Base-by-base conservation (phyloP, 1,140 invertebrate species). In the Paracyclopina nana region DNA sequence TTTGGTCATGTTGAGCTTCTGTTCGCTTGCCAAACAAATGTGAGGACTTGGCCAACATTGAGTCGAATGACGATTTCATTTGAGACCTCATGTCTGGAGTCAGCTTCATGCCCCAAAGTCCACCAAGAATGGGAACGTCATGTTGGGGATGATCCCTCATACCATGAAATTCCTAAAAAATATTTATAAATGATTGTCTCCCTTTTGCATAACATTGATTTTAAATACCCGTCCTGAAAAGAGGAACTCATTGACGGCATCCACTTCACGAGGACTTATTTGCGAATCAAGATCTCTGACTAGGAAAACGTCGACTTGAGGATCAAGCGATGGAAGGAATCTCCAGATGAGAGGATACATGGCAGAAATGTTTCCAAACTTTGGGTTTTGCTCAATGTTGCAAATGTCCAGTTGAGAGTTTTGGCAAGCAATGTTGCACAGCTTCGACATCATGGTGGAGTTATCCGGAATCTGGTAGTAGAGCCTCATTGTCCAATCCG, bases 241-340 rank as follows among this genome's bases (percentile, higher is more conserved):
- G 54, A 56, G 9, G 8, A 38, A 57, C 26, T 57, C 49, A 0
- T 34, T 24, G 5, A 57, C 57, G 25, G 57, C 57, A 16, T 20
- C 50, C 0, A 45, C 49, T 43, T 57, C 57, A 14, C 57, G 26
- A 20, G 25, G 14, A 2, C 29, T 40, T 12, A 57, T 48, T 8
- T 40, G 6, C n/a, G 45, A 51, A 48, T 57, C 57, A 14, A 54
- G 25, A 31, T 57, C 57, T 16, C 45, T 11, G 6, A 12, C 12
- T 2, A 25, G 22, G 2, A 28, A 12, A 2, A 48, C 9, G 24
- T 48, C 45, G n/a, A 48, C 45, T 30, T 48, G 45, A n/a, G 24
- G 24, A 48, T 48, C 45, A 25, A 48, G 45, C n/a, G 22, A 14
- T 11, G 45, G 45, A 40, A 48, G 28, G 26, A 48, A 48, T 48